Base-by-base conservation (phyloP, 2,113 vertebrate species). In the Mastomys natalensis region DNA sequence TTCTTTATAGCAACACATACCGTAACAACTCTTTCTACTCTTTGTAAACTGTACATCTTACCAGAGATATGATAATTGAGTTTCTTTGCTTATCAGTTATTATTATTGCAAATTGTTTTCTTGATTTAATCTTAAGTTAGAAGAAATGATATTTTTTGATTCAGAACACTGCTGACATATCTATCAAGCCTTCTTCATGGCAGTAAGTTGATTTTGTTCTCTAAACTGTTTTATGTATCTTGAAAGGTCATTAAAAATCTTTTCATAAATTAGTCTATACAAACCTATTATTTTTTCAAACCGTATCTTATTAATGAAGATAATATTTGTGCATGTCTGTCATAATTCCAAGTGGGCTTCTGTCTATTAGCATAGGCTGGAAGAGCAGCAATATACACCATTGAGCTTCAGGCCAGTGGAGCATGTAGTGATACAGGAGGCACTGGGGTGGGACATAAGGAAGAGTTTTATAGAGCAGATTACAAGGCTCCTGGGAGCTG, bases 391-490 rank as follows among this genome's bases (percentile, higher is more conserved):
- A 88, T 74, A 88, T 74, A 90, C 80, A 81, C 55, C 62, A 85
- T 55, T 24, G 95, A 94, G 92, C 51, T 7, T 10, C 84, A 82
- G 84, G 92, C 77, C 40, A 86, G 13, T 40, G 94, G 93, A 87
- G 96, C 90, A 0, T 78, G 78, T 9, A 74, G 86, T 72, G 70
- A 62, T 85, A 58, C 97, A 97, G 93, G 48, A 93, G 87, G 13
- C 37, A 72, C 94, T 53, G 2, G 2, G 15, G 85, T 0, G 9
- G 96, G 94, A 87, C 95, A 94, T 48, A 97, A 93, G 91, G 94
- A 96, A 97, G 94, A 19, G 37, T 91, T 98, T 98, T 96, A 96
- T 91, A 37, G 87, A 95, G 93, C 77, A 91, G 93, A 37, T 76
- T 87, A 81, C 85, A 72, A 93, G 96, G 40, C 98, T 94, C 93